Evolutionary conservation across 1,140 invertebrate genomes (phyloP).

Genomic region (Zaprionus tsacasi): DNA sequence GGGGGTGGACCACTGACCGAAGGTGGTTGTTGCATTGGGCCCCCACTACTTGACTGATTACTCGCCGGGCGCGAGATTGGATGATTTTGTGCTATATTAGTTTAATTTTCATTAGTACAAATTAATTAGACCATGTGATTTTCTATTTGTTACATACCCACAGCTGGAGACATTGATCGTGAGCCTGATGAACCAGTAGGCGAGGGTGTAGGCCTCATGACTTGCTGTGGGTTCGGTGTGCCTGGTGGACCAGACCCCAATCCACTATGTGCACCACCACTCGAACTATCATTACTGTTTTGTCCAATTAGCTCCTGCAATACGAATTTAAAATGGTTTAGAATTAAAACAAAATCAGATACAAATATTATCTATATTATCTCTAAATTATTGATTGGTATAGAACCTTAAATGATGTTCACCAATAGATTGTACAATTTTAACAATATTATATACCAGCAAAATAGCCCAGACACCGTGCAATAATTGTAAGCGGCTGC

Average conservation of each 20-base stretch:
- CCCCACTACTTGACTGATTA: constrained; percentile 89
- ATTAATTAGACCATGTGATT: not conserved
- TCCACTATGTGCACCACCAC: constrained; percentile 88
- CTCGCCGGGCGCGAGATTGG: constrained; percentile 90
- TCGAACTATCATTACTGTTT: constrained; percentile 92
- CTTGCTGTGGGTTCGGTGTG: constrained; percentile 88
- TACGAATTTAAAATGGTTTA: constrained; percentile 52
- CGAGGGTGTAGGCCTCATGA: constrained; percentile 95
- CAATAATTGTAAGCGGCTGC: constrained; percentile 56
- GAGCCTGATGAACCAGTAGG: constrained; percentile 95
- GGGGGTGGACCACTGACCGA: constrained; percentile 90
- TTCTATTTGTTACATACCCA: constrained; percentile 89
- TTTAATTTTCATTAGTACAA: constrained; percentile 1
- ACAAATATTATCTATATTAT: too few relatives aligned
- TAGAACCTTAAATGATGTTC: not conserved
- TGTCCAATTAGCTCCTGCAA: constrained; percentile 93
- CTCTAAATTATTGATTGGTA: not conserved
- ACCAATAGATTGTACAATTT: not conserved
- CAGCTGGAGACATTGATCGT: constrained; percentile 97
- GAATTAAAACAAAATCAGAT: not conserved
- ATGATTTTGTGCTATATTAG: constrained; percentile 74
- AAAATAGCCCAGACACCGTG: constrained; percentile 28
- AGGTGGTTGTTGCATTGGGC: constrained; percentile 84
- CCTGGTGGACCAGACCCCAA: constrained; percentile 90
- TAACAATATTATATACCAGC: not conserved